These are phyloP conservation scores for Irena cyanogastra DNA, from an alignment of 2,113 vertebrate genomes.

Conservation along the genomic window DNA sequence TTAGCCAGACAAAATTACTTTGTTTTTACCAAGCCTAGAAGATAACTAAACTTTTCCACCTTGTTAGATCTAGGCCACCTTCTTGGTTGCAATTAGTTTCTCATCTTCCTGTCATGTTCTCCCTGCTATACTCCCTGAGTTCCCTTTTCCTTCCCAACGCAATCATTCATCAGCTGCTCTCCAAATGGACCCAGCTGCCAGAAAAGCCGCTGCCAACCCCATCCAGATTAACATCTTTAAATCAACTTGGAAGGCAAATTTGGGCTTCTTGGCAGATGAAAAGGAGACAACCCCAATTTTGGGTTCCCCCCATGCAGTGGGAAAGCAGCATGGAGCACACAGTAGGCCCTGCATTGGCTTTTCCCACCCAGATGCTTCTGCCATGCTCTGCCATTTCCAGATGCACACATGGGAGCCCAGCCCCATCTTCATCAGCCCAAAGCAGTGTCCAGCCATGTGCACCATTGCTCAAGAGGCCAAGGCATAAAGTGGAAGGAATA, in stretches of 20 bases:
- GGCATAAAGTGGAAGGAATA: neutral
- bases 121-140: neutral
- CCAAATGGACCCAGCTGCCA: neutral
- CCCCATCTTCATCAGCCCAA: neutral
- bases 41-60: neutral
- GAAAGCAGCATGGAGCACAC: neutral
- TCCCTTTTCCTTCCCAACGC: neutral
- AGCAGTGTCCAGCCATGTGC: neutral
- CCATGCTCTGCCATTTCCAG: neutral
- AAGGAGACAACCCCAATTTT: neutral
- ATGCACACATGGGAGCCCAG: neutral
- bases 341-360: neutral
- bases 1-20: neutral
- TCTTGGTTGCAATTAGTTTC: neutral
- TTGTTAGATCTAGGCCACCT: neutral
- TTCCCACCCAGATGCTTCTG: neutral
- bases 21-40: neutral
- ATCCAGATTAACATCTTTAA: neutral
- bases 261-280: neutral
- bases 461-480: rapidly evolving
- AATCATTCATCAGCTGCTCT: neutral
- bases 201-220: neutral
- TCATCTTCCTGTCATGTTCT: neutral
- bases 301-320: rapidly evolving
- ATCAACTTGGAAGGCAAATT: neutral